Conservation (phyloP, 2,888 invertebrate species). For the Erannis defoliaria region DNA sequence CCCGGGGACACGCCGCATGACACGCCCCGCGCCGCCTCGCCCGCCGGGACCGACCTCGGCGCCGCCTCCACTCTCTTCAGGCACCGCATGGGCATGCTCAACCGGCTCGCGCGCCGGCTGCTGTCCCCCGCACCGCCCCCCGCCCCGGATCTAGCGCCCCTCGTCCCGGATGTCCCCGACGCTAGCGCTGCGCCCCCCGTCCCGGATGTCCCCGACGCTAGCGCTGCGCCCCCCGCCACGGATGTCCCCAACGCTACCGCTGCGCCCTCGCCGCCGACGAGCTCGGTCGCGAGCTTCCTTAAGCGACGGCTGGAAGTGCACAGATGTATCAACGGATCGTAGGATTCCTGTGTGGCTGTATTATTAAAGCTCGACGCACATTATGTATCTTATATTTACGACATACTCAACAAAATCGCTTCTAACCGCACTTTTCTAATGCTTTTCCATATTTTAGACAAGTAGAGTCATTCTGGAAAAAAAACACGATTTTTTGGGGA, state of each 20-base stretch:
- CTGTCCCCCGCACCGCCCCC: background rate
- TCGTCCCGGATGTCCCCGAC: conserved; percentile 18
- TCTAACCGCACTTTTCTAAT: too few relatives aligned
- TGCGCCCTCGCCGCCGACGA: background rate
- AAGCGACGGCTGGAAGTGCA: conserved; percentile 5
- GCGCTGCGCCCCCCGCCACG: background rate
- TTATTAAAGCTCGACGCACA: too few relatives aligned
- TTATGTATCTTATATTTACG: too few relatives aligned
- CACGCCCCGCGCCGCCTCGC: conserved; percentile 25
- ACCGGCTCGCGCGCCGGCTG: background rate
- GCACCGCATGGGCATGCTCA: background rate
- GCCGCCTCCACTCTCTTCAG: background rate
- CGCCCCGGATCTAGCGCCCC: background rate
- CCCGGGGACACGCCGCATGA: background rate
- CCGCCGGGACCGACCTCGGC: background rate
- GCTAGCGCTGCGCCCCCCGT: conserved; percentile 5
- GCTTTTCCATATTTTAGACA: too few relatives aligned
- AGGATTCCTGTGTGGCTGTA: background rate
- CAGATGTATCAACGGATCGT: background rate
- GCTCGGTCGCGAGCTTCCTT: background rate
- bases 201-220: conserved; percentile 10
- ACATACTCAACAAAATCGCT: too few relatives aligned
- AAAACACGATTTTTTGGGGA: too few relatives aligned
- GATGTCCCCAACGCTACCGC: conserved; percentile 8
- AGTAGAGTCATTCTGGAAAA: too few relatives aligned